These are phyloP conservation scores for Epizoanthus ramosus DNA, from an alignment of 92 coral and sea anemone genomes.

Conservation along the genomic window DNA sequence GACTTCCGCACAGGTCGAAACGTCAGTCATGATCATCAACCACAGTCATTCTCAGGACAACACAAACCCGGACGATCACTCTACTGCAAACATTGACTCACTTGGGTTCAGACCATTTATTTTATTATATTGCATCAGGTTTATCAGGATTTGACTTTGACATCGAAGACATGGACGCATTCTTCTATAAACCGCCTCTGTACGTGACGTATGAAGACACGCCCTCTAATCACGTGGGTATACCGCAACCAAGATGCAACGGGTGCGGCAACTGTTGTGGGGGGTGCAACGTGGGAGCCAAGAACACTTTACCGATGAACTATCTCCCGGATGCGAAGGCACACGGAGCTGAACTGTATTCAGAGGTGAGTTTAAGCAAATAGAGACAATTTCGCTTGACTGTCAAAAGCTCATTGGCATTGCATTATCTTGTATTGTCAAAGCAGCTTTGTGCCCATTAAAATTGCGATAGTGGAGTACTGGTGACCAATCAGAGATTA, in stretches of 20 bases:
- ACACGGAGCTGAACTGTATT: slow-evolving; percentile 64
- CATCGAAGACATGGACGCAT: slow-evolving; percentile 64
- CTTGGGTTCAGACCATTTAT: too few species aligned
- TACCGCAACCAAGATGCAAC: slow-evolving; percentile 70
- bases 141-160: slow-evolving; percentile 32
- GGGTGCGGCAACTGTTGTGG: slow-evolving; percentile 74
- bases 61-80: too few species aligned
- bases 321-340: slow-evolving; percentile 72
- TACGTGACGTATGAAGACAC: slow-evolving; percentile 72
- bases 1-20: too few species aligned
- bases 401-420: too few species aligned
- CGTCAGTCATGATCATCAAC: too few species aligned
- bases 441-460: too few species aligned
- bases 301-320: slow-evolving; percentile 67
- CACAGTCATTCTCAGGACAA: too few species aligned
- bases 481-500: too few species aligned
- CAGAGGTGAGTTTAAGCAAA: slow-evolving; percentile 55
- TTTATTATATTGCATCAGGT: not conserved
- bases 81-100: too few species aligned
- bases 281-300: slow-evolving; percentile 76
- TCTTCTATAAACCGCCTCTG: slow-evolving; percentile 51
- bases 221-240: slow-evolving; percentile 64
- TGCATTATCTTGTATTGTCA: too few species aligned
- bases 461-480: too few species aligned
- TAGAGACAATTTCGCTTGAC: too few species aligned